A percentile compares a stretch with the other conserved stretches of the same genome.
Evolutionary conservation across 2,113 vertebrate species (phyloP).

Genomic region (Hystrix cristata): DNA sequence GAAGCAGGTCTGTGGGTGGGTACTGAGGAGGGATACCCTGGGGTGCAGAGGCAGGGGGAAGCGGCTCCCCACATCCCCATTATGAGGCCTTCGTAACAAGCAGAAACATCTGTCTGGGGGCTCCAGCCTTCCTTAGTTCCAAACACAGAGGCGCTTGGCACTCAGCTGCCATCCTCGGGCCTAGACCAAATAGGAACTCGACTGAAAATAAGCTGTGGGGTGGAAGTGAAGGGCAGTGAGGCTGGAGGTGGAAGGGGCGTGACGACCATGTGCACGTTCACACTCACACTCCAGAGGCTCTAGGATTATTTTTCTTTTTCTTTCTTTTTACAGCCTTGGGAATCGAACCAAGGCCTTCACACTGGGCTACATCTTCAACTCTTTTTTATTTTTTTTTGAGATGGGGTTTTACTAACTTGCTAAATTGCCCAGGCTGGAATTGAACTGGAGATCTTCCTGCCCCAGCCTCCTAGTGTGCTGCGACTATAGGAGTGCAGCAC

Average conservation of each 20-base stretch:
- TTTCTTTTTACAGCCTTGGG: neutral
- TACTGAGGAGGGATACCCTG: neutral
- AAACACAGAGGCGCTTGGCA: neutral
- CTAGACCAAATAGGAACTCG: neutral
- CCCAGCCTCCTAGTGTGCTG: neutral
- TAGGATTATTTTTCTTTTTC: neutral
- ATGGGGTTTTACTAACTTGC: neutral
- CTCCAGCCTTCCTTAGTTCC: neutral
- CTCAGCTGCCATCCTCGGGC: neutral
- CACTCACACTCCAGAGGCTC: neutral
- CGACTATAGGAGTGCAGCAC: neutral
- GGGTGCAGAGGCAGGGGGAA: neutral
- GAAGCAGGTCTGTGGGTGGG: neutral
- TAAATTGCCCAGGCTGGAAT: neutral
- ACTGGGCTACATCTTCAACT: neutral
- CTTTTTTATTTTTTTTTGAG: neutral
- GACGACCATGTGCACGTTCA: neutral
- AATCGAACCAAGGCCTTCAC: neutral
- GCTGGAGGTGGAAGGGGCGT: accelerated
- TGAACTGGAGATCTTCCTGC: neutral
- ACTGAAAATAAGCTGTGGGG: neutral
- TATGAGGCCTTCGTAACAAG: neutral
- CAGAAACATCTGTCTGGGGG: neutral
- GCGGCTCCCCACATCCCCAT: neutral
- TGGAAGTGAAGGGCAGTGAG: neutral